These are phyloP conservation scores for Sciurus niger DNA, from an alignment of 2,113 vertebrate genomes.

Conservation along the genomic window DNA sequence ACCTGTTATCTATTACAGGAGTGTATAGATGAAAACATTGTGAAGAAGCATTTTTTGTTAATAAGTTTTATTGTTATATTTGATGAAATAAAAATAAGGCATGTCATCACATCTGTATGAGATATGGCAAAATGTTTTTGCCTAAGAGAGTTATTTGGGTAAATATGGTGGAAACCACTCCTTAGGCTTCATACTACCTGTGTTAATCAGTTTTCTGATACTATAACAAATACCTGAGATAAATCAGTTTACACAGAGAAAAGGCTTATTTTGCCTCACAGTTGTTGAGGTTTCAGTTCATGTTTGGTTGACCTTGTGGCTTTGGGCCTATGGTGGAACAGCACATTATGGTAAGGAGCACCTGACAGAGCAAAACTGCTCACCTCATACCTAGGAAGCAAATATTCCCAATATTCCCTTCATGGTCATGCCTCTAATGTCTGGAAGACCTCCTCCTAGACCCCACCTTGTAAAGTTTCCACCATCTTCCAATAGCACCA, in stretches of 20 bases:
- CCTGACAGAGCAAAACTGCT: not conserved
- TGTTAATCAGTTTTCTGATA: not conserved
- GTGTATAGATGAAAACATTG: not conserved
- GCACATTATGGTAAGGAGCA: not conserved
- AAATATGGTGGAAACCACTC: not conserved
- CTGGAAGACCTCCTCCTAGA: not conserved
- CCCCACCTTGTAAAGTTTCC: not conserved
- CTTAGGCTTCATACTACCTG: not conserved
- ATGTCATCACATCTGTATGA: not conserved
- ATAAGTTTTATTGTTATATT: not conserved
- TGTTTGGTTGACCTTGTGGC: not conserved
- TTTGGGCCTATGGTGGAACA: no score
- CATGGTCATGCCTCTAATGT: not conserved
- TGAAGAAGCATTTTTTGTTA: not conserved
- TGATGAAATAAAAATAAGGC: not conserved
- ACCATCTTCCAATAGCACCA: not conserved
- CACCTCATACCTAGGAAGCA: not conserved
- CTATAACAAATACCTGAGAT: not conserved
- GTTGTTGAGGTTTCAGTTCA: not conserved
- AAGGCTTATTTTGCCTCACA: not conserved
- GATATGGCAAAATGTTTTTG: not conserved
- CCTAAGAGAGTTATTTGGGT: conserved; percentile 16
- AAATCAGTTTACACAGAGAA: not conserved
- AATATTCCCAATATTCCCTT: not conserved
- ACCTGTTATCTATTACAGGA: not conserved